These are phyloP conservation scores for Enhydra lutris DNA, from an alignment of 2,113 vertebrate species.

Conservation along the genomic window DNA sequence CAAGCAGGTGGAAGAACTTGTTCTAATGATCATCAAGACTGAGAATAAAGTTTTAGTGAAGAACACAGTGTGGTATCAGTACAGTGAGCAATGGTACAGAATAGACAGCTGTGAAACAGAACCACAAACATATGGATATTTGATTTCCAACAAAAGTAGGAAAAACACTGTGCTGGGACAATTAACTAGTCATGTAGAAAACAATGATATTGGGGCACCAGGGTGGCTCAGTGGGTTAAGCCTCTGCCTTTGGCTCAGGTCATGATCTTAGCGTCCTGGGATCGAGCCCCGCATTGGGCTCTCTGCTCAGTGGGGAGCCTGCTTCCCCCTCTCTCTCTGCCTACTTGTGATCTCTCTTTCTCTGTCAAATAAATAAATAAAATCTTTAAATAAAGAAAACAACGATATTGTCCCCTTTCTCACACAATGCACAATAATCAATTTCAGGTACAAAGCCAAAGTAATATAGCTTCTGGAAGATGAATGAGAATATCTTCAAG, in stretches of 20 bases:
- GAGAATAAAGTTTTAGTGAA: conserved; percentile 25
- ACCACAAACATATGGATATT: neutral
- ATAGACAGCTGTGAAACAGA: neutral
- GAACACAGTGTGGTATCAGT: neutral
- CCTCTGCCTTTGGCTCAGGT: too few relatives aligned
- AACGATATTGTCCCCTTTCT: neutral
- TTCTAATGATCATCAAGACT: conserved; percentile 11
- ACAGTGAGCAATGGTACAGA: neutral
- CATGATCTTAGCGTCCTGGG: too few relatives aligned
- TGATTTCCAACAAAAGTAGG: neutral
- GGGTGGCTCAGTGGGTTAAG: too few relatives aligned
- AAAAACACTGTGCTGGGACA: neutral
- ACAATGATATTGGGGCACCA: neutral
- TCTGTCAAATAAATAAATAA: too few relatives aligned
- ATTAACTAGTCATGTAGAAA: neutral
- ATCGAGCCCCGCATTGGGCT: too few relatives aligned
- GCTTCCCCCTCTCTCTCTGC: too few relatives aligned
- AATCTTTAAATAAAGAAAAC: too few relatives aligned
- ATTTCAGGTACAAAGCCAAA: neutral
- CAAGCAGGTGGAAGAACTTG: conserved; percentile 27
- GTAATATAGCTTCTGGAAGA: conserved; percentile 6
- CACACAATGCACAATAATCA: neutral
- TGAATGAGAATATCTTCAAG: neutral
- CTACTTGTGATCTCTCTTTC: too few relatives aligned
- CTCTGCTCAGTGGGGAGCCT: too few relatives aligned